Conservation (phyloP, 2,888 invertebrate species). For the Pollenia griseotomentosa region DNA sequence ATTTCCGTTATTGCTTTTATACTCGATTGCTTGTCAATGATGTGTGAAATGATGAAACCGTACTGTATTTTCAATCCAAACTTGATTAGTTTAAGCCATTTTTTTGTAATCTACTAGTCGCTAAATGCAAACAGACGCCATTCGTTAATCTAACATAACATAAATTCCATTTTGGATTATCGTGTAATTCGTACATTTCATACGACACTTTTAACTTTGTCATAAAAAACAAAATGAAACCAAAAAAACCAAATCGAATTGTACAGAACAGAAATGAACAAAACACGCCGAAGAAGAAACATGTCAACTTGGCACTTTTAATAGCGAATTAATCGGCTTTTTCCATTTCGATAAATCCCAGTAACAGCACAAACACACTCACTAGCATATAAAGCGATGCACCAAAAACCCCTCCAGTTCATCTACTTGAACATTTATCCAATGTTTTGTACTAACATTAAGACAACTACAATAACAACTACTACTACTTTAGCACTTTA, state of each 20-base stretch:
- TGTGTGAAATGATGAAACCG: not conserved
- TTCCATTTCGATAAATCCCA: slow-evolving; percentile 69
- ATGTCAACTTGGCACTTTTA: slow-evolving; percentile 66
- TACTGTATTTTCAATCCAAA: slow-evolving; percentile 52
- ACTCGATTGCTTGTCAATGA: not conserved
- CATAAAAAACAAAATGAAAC: not conserved
- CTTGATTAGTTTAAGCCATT: slow-evolving; percentile 30
- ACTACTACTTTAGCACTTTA: not conserved
- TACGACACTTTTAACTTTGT: slow-evolving; percentile 29
- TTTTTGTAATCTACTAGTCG: not conserved
- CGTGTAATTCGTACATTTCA: slow-evolving; percentile 38
- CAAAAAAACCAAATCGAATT: not conserved
- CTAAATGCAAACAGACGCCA: not conserved
- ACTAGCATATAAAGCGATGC: not conserved
- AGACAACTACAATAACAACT: slow-evolving; percentile 5
- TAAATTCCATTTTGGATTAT: slow-evolving; percentile 66
- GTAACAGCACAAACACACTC: slow-evolving; percentile 44
- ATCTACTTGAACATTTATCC: slow-evolving; percentile 40
- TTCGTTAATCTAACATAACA: slow-evolving; percentile 28
- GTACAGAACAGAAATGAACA: slow-evolving; percentile 11
- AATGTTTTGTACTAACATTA: not conserved
- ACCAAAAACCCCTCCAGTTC: not conserved
- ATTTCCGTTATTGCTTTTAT: slow-evolving; percentile 1
- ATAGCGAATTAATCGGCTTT: slow-evolving; percentile 71
- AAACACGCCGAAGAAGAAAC: slow-evolving; percentile 38